phyloP scores from a whole-genome alignment of 2,888 invertebrate genomes.

The Pyralis farinalis region DNA sequence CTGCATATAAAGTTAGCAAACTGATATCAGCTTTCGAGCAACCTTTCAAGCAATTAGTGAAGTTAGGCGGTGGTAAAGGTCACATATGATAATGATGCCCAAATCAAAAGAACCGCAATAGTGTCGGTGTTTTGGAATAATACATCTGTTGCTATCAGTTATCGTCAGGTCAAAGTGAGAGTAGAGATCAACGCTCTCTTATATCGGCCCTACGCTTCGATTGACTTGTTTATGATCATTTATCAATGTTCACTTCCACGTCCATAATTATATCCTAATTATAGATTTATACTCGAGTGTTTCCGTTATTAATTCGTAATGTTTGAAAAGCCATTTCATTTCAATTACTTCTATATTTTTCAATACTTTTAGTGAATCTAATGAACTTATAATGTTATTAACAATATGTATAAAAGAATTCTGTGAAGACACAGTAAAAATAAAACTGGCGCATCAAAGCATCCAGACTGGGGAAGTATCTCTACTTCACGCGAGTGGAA shows the following conservation, averaged over 20 bases:
- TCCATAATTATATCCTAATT: constrained; percentile 53
- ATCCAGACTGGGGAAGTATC: too few species aligned
- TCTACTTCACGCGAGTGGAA: too few species aligned
- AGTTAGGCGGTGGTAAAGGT: constrained; percentile 7
- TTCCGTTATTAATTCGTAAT: constrained; percentile 29
- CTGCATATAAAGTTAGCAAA: too few species aligned
- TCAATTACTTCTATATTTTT: background rate
- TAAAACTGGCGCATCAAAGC: too few species aligned
- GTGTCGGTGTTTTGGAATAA: constrained; percentile 39
- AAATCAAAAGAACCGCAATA: constrained; percentile 26
- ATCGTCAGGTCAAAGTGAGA: constrained; percentile 53
- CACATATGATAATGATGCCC: constrained; percentile 9
- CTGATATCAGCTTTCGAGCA: background rate
- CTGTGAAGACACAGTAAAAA: too few species aligned
- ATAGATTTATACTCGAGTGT: constrained; percentile 55
- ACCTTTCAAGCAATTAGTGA: background rate
- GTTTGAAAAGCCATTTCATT: too few species aligned
- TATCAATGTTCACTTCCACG: constrained; percentile 53
- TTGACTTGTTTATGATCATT: constrained; percentile 65
- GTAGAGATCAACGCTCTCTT: constrained; percentile 60
- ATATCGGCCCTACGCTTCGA: constrained; percentile 56
- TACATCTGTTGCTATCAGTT: constrained; percentile 31
- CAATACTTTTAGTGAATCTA: background rate
- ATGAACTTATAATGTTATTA: too few species aligned
- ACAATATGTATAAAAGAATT: too few species aligned